These are phyloP conservation scores for Ibycter americanus DNA, from an alignment of 2,797 vertebrate species.

Conservation along the genomic window DNA sequence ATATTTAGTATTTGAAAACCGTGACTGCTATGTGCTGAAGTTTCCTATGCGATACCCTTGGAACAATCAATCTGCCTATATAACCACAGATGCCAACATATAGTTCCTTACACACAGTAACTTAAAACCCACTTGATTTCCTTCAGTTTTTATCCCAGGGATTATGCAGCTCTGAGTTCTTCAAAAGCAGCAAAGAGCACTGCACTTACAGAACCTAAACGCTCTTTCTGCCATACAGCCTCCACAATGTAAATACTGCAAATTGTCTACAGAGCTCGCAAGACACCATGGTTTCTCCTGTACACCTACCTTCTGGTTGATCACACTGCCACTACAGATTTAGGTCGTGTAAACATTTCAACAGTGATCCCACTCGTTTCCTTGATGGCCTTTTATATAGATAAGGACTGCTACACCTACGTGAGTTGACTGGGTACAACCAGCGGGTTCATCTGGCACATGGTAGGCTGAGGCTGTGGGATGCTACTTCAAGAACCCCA, in stretches of 20 bases:
- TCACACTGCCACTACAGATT: neutral
- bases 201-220: neutral
- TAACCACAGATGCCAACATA: neutral
- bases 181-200: neutral
- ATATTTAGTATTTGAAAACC: neutral
- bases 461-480: neutral
- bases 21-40: neutral
- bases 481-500: neutral
- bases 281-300: neutral
- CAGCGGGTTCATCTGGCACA: neutral
- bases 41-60: neutral
- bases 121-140: rapidly evolving
- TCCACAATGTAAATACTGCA: neutral
- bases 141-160: neutral
- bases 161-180: neutral
- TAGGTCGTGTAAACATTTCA: neutral
- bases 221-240: neutral
- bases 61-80: neutral
- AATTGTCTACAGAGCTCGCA: neutral
- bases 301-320: neutral
- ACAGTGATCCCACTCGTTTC: neutral
- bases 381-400: neutral
- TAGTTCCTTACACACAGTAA: neutral
- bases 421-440: neutral
- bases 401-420: rapidly evolving